Percentiles rank a stretch among this genome's conserved stretches.
phyloP scores from a whole-genome alignment of 2,113 vertebrate species.

The Colaptes auratus region DNA sequence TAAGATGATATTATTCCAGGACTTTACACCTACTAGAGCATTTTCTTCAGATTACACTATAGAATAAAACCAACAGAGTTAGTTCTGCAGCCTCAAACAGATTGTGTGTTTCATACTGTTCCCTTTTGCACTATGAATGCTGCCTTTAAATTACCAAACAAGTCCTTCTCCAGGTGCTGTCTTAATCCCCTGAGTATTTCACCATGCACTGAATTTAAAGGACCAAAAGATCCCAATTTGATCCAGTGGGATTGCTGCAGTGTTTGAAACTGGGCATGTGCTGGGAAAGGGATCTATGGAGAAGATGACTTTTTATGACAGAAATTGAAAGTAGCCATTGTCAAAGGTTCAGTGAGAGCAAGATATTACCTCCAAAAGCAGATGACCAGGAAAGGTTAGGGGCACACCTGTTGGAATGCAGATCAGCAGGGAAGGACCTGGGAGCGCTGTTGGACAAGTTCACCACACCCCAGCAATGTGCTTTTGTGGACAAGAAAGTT shows the following conservation, averaged over 20 bases:
- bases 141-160: not conserved
- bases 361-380: not conserved
- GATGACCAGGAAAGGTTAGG: not conserved
- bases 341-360: not conserved
- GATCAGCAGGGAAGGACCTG: too few relatives aligned
- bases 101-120: not conserved
- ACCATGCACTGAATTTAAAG: not conserved
- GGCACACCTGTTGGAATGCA: too few relatives aligned
- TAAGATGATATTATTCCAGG: not conserved
- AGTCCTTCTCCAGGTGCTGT: not conserved
- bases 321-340: not conserved
- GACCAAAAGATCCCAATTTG: not conserved
- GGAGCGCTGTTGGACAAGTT: too few relatives aligned
- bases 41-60: not conserved
- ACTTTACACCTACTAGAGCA: not conserved
- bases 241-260: not conserved
- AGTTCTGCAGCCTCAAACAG: not conserved
- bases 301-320: not conserved
- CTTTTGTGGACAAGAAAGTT: too few relatives aligned
- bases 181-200: not conserved
- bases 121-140: not conserved
- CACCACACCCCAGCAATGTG: too few relatives aligned
- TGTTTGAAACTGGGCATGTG: not conserved
- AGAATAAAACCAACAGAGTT: not conserved
- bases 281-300: not conserved